Evolutionary conservation across 1,140 invertebrate species (phyloP).

Genomic region (Scaptomyza hsui): DNA sequence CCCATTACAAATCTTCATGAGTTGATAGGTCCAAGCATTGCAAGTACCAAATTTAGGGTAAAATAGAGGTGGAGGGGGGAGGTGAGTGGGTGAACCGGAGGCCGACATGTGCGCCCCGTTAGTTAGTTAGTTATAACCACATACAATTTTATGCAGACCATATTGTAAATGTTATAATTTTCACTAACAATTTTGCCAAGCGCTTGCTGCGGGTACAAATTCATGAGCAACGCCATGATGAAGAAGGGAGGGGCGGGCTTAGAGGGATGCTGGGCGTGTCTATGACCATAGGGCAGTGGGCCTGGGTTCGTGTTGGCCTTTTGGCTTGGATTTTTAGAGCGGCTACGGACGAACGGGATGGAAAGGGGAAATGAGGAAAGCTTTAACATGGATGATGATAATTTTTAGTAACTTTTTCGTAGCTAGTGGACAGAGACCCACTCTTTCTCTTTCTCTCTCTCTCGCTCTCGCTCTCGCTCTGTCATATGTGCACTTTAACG

Average conservation of each 20-base stretch:
- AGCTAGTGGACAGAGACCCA: neutral
- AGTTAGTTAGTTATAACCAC: constrained; percentile 82
- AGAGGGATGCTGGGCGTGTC: neutral
- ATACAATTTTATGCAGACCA: constrained; percentile 77
- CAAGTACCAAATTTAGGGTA: neutral
- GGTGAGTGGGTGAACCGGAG: neutral
- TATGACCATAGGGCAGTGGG: constrained; percentile 23
- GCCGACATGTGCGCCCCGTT: constrained; percentile 70
- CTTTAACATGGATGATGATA: constrained; percentile 60
- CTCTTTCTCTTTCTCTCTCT: neutral
- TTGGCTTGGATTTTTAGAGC: constrained; percentile 3
- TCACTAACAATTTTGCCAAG: constrained; percentile 72
- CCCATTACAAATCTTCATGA: constrained; percentile 49
- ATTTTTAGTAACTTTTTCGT: constrained; percentile 77
- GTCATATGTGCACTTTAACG: constrained; percentile 68
- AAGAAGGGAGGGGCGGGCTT: neutral
- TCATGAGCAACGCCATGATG: constrained; percentile 10
- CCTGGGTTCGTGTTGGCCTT: constrained; percentile 7
- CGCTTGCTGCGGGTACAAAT: constrained; percentile 24
- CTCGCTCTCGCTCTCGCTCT: neutral
- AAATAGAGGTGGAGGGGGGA: neutral
- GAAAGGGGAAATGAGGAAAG: neutral
- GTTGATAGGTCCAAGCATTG: constrained; percentile 26
- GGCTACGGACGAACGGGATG: neutral
- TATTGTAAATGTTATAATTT: constrained; percentile 82